These are phyloP conservation scores for Habrosyne pyritoides DNA, from an alignment of 2,888 invertebrate genomes.

Conservation along the genomic window DNA sequence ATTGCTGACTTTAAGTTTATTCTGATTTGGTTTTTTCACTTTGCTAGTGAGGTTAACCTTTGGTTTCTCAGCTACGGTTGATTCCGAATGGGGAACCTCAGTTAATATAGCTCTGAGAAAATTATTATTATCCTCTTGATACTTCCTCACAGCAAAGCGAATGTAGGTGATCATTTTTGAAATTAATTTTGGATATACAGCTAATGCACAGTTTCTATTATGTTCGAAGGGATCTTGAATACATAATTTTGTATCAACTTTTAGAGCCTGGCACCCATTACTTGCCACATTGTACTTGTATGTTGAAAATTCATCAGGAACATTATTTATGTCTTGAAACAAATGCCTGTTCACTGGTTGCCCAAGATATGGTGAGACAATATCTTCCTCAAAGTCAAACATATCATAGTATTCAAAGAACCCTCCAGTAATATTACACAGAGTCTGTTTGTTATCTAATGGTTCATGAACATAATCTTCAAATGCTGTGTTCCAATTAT, in stretches of 20 bases:
- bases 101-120: constrained; percentile 38
- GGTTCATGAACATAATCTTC: constrained; percentile 41
- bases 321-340: constrained; percentile 47
- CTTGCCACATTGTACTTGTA: constrained; percentile 58
- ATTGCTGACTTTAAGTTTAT: neutral
- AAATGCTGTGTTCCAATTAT: constrained; percentile 85
- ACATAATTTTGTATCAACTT: constrained; percentile 65
- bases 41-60: neutral
- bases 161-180: constrained; percentile 32
- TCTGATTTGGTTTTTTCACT: neutral
- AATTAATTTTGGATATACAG: constrained; percentile 41
- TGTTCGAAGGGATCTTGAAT: constrained; percentile 87
- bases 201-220: constrained; percentile 69
- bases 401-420: constrained; percentile 86
- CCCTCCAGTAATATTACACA: constrained; percentile 80
- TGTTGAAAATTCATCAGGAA: constrained; percentile 52
- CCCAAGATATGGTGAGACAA: constrained; percentile 86
- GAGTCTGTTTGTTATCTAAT: constrained; percentile 44
- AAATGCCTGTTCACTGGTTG: constrained; percentile 55
- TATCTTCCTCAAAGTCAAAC: constrained; percentile 79
- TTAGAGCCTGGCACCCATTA: constrained; percentile 45
- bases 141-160: constrained; percentile 36
- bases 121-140: constrained; percentile 25
- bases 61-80: neutral
- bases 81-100: neutral